Conservation (phyloP, 2,888 invertebrate genomes). For the Chloroclystis v-ata region DNA sequence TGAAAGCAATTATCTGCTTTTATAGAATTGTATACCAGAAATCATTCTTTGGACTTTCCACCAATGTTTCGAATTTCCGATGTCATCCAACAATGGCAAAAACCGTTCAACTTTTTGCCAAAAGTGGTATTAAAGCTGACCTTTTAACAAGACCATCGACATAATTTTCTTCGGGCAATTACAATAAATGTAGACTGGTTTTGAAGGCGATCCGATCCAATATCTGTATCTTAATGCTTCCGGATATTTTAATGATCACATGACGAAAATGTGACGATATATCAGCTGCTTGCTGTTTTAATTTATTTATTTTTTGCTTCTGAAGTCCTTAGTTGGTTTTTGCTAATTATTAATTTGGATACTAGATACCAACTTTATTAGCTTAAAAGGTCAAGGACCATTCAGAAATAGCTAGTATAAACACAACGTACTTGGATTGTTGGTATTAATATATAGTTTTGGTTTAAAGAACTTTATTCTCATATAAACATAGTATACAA, state of each 20-base stretch:
- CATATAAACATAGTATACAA: too few relatives aligned
- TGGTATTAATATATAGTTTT: too few relatives aligned
- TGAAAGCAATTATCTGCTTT: neutral
- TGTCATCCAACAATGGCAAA: neutral
- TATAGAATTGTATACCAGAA: neutral
- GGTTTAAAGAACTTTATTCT: too few relatives aligned
- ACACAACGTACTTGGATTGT: too few relatives aligned
- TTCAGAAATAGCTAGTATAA: too few relatives aligned
- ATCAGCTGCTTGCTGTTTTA: neutral
- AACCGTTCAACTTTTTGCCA: constrained; percentile 9
- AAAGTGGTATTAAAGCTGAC: constrained; percentile 26
- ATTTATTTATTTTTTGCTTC: neutral
- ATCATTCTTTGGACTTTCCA: neutral
- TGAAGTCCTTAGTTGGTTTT: neutral
- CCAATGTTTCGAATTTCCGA: neutral
- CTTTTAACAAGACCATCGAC: constrained; percentile 48
- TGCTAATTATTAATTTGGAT: neutral
- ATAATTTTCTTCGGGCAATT: constrained; percentile 41
- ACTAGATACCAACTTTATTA: too few relatives aligned
- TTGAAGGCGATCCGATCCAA: constrained; percentile 49
- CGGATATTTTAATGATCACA: constrained; percentile 32
- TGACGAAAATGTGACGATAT: constrained; percentile 3
- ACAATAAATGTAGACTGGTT: constrained; percentile 47
- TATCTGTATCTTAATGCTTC: constrained; percentile 38
- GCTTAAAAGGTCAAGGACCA: neutral